Conservation (phyloP, 2,797 vertebrate genomes). For the Phalanger gymnotis region DNA sequence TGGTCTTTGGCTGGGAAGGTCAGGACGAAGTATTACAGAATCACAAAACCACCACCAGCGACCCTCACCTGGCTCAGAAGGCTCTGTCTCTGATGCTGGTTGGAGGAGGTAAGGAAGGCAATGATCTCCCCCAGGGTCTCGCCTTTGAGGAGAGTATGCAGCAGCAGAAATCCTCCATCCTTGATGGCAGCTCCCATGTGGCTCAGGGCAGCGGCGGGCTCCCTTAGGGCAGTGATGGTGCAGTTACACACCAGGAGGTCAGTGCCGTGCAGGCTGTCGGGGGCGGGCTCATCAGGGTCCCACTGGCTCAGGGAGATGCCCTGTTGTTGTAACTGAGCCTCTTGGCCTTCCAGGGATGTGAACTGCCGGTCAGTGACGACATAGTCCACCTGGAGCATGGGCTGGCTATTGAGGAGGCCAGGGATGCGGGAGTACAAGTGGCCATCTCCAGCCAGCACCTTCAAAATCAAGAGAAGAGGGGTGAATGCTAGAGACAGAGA, state of each 20-base stretch:
- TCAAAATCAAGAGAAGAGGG: background rate
- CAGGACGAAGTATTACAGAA: background rate
- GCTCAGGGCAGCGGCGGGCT: conserved; percentile 79
- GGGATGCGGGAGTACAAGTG: conserved; percentile 89
- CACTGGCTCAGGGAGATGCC: conserved; percentile 86
- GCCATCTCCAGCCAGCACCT: conserved; percentile 92
- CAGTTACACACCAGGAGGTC: conserved; percentile 94
- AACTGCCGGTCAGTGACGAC: conserved; percentile 86
- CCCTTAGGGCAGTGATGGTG: conserved; percentile 78
- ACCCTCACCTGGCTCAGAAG: conserved; percentile 91
- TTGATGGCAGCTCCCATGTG: conserved; percentile 90
- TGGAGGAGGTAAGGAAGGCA: conserved; percentile 88
- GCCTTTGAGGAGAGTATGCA: conserved; percentile 92
- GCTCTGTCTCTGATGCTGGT: conserved; percentile 76
- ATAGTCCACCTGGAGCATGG: conserved; percentile 91
- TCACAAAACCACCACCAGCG: rapidly evolving
- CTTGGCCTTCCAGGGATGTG: conserved; percentile 84
- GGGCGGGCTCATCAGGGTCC: conserved; percentile 88
- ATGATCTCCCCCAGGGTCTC: conserved; percentile 91
- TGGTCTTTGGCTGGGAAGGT: background rate
- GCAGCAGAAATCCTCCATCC: conserved; percentile 92
- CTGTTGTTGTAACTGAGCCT: conserved; percentile 85
- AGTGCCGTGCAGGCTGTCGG: conserved; percentile 81
- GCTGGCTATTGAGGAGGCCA: conserved; percentile 90
- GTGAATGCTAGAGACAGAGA: background rate